These are phyloP conservation scores for Ciconia maguari DNA, from an alignment of 2,113 vertebrate genomes.

Conservation along the genomic window DNA sequence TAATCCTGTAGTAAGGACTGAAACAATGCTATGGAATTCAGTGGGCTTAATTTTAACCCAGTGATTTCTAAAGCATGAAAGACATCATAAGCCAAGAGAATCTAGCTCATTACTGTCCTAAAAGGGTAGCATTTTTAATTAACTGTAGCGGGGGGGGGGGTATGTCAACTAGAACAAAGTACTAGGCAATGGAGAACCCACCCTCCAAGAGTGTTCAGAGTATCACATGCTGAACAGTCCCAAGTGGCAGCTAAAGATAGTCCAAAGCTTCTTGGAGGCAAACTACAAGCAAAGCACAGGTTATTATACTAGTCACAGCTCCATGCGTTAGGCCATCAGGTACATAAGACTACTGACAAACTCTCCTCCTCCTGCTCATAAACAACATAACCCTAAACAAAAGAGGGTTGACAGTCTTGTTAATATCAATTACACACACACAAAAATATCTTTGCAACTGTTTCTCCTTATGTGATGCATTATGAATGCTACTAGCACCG, in stretches of 20 bases:
- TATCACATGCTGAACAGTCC: neutral
- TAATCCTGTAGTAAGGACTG: neutral
- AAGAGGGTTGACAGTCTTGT: neutral
- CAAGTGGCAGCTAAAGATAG: neutral
- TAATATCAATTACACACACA: neutral
- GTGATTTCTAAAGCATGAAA: neutral
- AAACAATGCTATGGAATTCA: neutral
- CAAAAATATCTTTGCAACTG: neutral
- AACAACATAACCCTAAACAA: neutral
- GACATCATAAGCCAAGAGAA: neutral
- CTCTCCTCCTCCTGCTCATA: neutral
- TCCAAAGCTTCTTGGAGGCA: neutral
- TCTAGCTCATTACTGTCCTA: neutral
- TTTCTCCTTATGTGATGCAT: neutral
- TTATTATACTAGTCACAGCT: neutral
- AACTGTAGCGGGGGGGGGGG: neutral
- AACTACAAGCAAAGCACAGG: neutral
- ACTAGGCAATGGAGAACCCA: neutral
- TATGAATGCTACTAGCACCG: neutral
- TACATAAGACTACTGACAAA: neutral
- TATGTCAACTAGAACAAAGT: neutral
- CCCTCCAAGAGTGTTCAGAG: neutral
- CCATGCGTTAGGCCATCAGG: neutral
- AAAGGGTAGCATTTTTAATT: neutral
- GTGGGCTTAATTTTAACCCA: neutral